Evolutionary conservation across 2,797 vertebrate genomes (phyloP), one percentile per base, ranked within the genome.

Genomic region (Hyperoplus lanceolatus): DNA sequence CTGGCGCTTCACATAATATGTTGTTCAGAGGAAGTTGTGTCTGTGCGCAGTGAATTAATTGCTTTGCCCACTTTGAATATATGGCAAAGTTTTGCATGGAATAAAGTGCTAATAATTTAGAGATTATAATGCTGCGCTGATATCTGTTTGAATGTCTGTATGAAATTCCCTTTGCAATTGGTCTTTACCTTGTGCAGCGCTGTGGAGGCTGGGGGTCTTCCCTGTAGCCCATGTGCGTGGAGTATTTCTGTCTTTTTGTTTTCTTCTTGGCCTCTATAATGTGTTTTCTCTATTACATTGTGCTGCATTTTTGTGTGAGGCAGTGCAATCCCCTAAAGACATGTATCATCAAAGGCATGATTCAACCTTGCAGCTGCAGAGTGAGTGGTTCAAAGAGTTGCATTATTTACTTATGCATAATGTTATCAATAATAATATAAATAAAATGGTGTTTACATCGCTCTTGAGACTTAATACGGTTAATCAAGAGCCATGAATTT

Each of bases 21-120:
- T 72, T 87, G 81, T 74, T 86, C 65, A 74, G 77, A 77, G 86
- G 74, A 86, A 82, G 70, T 69, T 77, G 80, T 91, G 69, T 75
- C 75, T 80, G 75, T 73, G 60, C 74, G 60, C 42, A 43, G 80
- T 77, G 70, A 85, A 81, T 87, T 59, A 42, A 70, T 79, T 61
- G 70, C 29, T 84, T 87, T 88, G 70, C 80, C 75, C 76, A 80
- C 70, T 76, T 87, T 78, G 69, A 84, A 84, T 87, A 71, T 82
- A 43, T 8, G 41, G 45, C 42, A 77, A 74, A 66, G 73, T 77
- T 46, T 55, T 55, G 18, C 7, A 69, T 73, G 39, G 68, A 69
- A 86, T 72, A 76, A 80, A 16, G 65, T 21, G 12, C 15, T 71
- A 75, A 65, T 70, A 59, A 50, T 53, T 55, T 36, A 59, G 41